Percentiles rank a stretch among this genome's conserved stretches.
Evolutionary conservation across 2,888 invertebrate genomes (phyloP).

Genomic region (Microctonus brassicae): DNA sequence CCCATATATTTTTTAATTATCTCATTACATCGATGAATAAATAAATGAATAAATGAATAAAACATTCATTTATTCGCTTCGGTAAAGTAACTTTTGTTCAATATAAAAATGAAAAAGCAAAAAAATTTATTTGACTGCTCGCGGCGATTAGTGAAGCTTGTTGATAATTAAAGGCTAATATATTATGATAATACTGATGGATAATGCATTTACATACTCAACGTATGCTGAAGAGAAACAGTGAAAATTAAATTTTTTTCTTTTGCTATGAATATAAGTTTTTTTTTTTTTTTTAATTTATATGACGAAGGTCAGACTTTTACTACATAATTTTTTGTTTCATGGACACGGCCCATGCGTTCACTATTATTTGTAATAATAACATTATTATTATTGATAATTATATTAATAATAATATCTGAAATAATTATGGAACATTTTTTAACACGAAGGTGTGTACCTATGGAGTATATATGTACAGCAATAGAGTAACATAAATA

Average conservation of each 20-base stretch:
- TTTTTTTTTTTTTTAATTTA: constrained; percentile 14
- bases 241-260: too few species aligned
- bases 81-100: background rate
- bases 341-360: background rate
- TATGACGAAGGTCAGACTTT: too few species aligned
- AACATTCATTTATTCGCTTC: background rate
- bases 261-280: constrained; percentile 28
- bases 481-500: constrained; percentile 10
- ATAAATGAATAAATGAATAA: too few species aligned
- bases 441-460: background rate
- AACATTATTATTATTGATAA: constrained; percentile 28
- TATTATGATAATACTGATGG: too few species aligned
- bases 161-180: constrained; percentile 10
- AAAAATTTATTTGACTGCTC: constrained; percentile 1
- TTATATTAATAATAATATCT: background rate
- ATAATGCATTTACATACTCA: too few species aligned
- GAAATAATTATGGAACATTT: background rate
- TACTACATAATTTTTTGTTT: too few species aligned
- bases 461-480: constrained; percentile 1
- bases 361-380: background rate
- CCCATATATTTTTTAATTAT: too few species aligned
- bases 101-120: background rate
- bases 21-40: too few species aligned
- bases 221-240: too few species aligned
- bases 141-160: background rate